A percentile compares a stretch with the other conserved stretches of the same genome.
phyloP scores from a whole-genome alignment of 2,113 vertebrate species.

The Suncus etruscus region DNA sequence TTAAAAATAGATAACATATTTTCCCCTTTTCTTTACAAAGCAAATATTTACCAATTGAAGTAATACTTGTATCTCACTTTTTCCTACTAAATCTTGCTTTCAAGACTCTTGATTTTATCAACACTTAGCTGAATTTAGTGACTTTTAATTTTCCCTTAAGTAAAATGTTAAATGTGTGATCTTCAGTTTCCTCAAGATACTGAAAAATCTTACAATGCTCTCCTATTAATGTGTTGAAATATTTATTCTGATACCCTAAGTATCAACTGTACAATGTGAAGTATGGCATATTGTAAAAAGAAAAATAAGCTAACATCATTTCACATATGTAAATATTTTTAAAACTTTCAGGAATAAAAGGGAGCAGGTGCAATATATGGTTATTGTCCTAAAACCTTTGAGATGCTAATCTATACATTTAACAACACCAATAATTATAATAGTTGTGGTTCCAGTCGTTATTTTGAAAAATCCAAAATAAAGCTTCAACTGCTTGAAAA shows the following conservation, averaged over 20 bases:
- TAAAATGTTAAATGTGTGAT: neutral
- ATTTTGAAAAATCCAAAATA: no score
- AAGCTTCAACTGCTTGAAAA: neutral
- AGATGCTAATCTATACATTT: neutral
- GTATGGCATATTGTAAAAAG: neutral
- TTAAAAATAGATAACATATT: no score
- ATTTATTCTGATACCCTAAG: neutral
- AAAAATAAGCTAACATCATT: neutral
- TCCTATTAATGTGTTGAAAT: neutral
- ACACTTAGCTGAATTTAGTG: neutral
- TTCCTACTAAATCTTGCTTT: neutral
- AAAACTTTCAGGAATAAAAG: neutral
- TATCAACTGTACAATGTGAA: neutral
- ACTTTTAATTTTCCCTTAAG: neutral
- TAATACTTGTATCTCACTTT: neutral
- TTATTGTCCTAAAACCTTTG: neutral
- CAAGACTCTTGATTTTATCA: neutral
- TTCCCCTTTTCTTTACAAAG: neutral
- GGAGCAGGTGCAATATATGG: neutral
- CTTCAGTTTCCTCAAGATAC: neutral
- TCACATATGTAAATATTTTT: neutral
- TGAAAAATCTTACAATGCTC: neutral
- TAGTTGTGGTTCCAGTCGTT: neutral
- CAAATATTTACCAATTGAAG: neutral
- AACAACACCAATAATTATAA: accelerated